Evolutionary conservation across 2,797 vertebrate species (phyloP), one percentile per base, ranked within the genome.

Genomic region (Limnodromus scolopaceus): DNA sequence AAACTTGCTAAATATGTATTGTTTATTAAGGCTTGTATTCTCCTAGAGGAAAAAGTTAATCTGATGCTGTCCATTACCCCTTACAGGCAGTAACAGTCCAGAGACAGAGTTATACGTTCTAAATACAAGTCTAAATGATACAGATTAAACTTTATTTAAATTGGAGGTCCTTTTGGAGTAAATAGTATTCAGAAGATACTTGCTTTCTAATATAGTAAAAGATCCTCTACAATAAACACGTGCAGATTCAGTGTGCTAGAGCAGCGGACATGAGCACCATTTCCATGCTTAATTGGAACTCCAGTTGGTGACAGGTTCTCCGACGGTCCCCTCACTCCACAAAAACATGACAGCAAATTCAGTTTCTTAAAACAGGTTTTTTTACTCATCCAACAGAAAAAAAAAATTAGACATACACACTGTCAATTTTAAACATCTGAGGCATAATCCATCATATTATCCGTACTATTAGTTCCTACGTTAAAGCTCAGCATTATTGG

Each of bases 1-100:
- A 78, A 95, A 30, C 95, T 98, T 98, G 98, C 98, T 98, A 98
- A 98, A 98, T 97, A 98, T 98, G 98, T 98, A 98, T 91, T 97
- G 97, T 99, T 99, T 99, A 99, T 99, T 99, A 99, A 99, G 99
- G 99, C 99, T 99, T 98, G 98, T 98, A 98, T 98, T 99, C 98
- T 98, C 98, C 98, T 98, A 98, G 97, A 98, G 97, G 97, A 97
- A 98, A 98, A 98, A 98, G 96, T 97, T 98, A 98, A 98, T 97
- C 97, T 96, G 98, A 98, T 98, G 96, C 96, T 85, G 96, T 93
- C 95, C 97, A 97, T 96, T 97, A 97, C 97, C 97, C 97, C 97
- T 97, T 97, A 98, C 97, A 98, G 98, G 98, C 96, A 97, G 98
- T 94, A 97, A 97, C 94, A 96, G 97, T 96, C 98, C 98, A 98